Conservation (phyloP, 1,140 invertebrate genomes). For the Brachionus sp. region DNA sequence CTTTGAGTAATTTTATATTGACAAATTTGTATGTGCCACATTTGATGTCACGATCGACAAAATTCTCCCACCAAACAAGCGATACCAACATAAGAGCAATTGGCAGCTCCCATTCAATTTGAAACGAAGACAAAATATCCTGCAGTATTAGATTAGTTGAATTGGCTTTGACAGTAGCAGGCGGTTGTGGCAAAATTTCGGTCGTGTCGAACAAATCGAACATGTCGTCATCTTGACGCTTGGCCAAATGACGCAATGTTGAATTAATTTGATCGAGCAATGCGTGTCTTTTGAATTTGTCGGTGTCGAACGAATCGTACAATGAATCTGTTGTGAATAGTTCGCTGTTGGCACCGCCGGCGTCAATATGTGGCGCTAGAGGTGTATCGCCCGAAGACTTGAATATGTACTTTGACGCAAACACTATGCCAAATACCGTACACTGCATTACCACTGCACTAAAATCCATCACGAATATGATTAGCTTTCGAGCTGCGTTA, state of each 20-base stretch:
- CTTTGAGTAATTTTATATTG: conserved; percentile 47
- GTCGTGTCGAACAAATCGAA: background rate
- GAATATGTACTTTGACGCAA: conserved; percentile 45
- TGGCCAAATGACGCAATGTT: background rate
- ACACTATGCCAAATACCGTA: conserved; percentile 35
- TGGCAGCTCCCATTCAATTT: conserved; percentile 68
- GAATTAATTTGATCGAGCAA: background rate
- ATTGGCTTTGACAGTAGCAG: background rate
- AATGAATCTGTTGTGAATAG: background rate
- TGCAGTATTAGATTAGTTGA: background rate
- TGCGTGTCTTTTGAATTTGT: background rate
- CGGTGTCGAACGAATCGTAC: background rate
- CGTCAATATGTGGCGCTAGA: background rate
- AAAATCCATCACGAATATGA: conserved; percentile 43
- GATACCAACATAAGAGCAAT: conserved; percentile 77
- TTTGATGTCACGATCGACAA: conserved; percentile 67
- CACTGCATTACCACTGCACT: conserved; percentile 45
- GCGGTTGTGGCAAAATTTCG: background rate
- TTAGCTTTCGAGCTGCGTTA: background rate
- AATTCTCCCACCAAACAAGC: conserved; percentile 95
- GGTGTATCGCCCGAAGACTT: background rate
- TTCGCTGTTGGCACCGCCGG: background rate
- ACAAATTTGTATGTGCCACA: conserved; percentile 48
- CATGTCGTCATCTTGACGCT: conserved; percentile 3
- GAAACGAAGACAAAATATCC: conserved; percentile 41